These are phyloP conservation scores for Ophiothrix spiculata DNA, from an alignment of 35 echinoderm and acorn worm genomes.

Conservation along the genomic window DNA sequence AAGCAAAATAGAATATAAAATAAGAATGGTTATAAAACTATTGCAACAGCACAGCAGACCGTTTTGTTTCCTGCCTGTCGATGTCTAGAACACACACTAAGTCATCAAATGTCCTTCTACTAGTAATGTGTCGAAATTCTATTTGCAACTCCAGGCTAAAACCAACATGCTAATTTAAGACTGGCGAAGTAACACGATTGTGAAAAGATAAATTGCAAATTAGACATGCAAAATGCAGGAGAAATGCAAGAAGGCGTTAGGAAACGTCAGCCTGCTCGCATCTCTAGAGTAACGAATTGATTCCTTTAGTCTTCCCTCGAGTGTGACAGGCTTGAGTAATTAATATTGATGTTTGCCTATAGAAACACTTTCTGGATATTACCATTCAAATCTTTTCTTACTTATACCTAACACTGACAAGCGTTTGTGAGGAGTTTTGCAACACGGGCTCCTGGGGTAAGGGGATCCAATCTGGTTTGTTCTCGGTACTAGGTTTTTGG, in stretches of 20 bases:
- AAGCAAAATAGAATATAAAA: too few species aligned
- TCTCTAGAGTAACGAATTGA: slow-evolving; percentile 8
- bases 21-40: too few species aligned
- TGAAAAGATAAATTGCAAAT: slow-evolving; percentile 9
- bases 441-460: too few species aligned
- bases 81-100: too few species aligned
- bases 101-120: too few species aligned
- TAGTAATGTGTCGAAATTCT: background rate
- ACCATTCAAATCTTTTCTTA: background rate
- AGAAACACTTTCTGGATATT: slow-evolving; percentile 6
- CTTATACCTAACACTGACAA: background rate
- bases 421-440: too few species aligned
- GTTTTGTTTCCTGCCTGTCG: too few species aligned
- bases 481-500: too few species aligned
- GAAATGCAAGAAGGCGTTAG: slow-evolving; percentile 10
- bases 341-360: slow-evolving; percentile 6
- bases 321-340: slow-evolving; percentile 7
- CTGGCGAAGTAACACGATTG: slow-evolving; percentile 11
- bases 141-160: background rate
- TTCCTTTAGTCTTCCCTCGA: background rate
- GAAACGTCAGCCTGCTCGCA: background rate
- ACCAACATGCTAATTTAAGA: slow-evolving; percentile 16
- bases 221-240: slow-evolving; percentile 2
- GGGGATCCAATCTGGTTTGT: too few species aligned
- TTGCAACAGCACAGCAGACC: too few species aligned